These are phyloP conservation scores for Lonchura striata DNA, from an alignment of 2,113 vertebrate genomes.

Conservation along the genomic window DNA sequence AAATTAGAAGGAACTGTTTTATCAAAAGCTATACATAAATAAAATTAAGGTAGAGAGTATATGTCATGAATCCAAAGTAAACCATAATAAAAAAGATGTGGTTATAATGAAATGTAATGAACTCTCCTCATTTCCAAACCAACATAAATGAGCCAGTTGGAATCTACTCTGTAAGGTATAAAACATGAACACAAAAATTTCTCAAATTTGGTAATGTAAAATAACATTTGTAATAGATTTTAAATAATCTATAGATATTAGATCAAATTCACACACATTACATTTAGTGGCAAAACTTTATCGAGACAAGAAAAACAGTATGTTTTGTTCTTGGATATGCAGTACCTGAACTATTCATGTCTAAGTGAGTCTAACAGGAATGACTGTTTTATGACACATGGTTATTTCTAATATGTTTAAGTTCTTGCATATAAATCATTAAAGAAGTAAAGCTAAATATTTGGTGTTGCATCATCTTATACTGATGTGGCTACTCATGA, in stretches of 20 bases:
- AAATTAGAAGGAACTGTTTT: background rate
- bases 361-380: background rate
- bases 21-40: background rate
- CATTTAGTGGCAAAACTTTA: background rate
- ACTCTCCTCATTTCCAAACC: background rate
- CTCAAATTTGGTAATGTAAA: background rate
- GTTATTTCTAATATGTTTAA: background rate
- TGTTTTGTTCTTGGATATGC: background rate
- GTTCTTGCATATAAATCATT: background rate
- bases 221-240: background rate
- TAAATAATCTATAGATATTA: background rate
- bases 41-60: background rate
- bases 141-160: background rate
- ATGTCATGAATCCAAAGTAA: background rate
- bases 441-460: background rate
- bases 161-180: background rate
- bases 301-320: background rate
- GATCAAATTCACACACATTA: background rate
- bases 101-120: background rate
- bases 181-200: background rate
- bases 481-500: slow-evolving; percentile 2
- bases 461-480: background rate
- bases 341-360: background rate
- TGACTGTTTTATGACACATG: background rate
- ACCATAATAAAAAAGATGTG: background rate